Evolutionary conservation across 2,113 vertebrate species (phyloP), one percentile per base, ranked within the genome.

Genomic region (Pyxicephalus adspersus): DNA sequence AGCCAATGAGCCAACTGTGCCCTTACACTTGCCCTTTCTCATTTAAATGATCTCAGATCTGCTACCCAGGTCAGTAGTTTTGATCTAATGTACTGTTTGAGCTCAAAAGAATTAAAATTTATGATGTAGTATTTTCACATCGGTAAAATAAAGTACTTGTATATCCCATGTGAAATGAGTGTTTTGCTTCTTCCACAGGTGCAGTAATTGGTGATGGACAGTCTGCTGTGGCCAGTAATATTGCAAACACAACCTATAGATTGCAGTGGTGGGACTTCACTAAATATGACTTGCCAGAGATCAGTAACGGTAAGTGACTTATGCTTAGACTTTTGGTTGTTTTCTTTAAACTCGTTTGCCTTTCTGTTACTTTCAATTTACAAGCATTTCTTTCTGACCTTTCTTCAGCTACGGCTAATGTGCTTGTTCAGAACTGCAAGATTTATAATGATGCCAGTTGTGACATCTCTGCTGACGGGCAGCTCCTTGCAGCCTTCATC

Each of bases 261-360:
- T 95, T 99, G 83, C 98, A 99, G 91, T 99, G 98, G 98, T 99
- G 98, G 98, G 97, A 99, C 91, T 99, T 99, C 90, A 98, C 98
- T 57, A 98, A 98, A 83, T 99, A 98, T 60, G 95, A 99, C 84
- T 94, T 99, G 74, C 98, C 98, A 25, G 98, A 99, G 91, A 98
- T 99, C 92, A 99, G 97, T 90, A 99, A 99, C 82, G 97, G 98
- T 99, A 91, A 88, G 92, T 31, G 26, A 8, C 19, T 50, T 52
- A 8, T 34, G 1, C 9, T 23, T 25, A 64, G 23, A n/a, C 67
- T 54, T 63, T 51, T 34, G n/a, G n/a, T 66, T 25, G 8, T n/a
- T 16, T 23, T 68, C 15, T 9, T 31, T 80, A 68, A 16, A 17
- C 34, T 25, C 17, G 5, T 9, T 65, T 50, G 22, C 28, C 63